Evolutionary conservation across 2,888 invertebrate species (phyloP).

Genomic region (Cerceris rybyensis): DNA sequence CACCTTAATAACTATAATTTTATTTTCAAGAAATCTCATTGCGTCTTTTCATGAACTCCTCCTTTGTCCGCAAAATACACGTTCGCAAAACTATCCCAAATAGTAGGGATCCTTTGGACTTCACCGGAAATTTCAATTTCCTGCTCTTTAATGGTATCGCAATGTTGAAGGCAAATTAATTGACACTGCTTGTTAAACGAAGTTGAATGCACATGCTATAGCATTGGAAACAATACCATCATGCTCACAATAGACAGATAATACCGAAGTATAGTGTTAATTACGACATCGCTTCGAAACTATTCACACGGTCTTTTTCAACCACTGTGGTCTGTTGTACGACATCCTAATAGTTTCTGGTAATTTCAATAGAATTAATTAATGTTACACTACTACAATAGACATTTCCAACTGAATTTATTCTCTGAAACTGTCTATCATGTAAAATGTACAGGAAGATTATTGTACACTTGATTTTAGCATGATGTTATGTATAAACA

Average conservation of each 20-base stretch:
- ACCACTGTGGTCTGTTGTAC: background rate
- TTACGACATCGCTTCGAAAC: background rate
- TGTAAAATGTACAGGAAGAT: too few relatives aligned
- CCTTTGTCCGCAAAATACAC: too few relatives aligned
- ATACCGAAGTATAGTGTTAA: constrained; percentile 9
- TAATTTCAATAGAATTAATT: background rate
- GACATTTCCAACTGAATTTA: background rate
- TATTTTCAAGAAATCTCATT: too few relatives aligned
- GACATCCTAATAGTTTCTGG: background rate
- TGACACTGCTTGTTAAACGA: background rate
- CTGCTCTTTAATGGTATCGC: background rate
- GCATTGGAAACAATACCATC: background rate
- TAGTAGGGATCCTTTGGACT: too few relatives aligned
- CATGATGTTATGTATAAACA: too few relatives aligned
- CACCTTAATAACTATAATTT: too few relatives aligned
- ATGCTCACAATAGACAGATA: background rate
- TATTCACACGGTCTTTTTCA: background rate
- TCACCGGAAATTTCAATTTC: background rate
- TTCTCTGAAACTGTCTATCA: too few relatives aligned
- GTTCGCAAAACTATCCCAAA: too few relatives aligned
- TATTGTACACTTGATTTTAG: too few relatives aligned
- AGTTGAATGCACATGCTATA: background rate
- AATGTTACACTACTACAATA: background rate
- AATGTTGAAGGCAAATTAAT: background rate
- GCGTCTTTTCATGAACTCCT: too few relatives aligned